Conservation (phyloP, 2,797 vertebrate genomes). For the Phoxinus dragarum region DNA sequence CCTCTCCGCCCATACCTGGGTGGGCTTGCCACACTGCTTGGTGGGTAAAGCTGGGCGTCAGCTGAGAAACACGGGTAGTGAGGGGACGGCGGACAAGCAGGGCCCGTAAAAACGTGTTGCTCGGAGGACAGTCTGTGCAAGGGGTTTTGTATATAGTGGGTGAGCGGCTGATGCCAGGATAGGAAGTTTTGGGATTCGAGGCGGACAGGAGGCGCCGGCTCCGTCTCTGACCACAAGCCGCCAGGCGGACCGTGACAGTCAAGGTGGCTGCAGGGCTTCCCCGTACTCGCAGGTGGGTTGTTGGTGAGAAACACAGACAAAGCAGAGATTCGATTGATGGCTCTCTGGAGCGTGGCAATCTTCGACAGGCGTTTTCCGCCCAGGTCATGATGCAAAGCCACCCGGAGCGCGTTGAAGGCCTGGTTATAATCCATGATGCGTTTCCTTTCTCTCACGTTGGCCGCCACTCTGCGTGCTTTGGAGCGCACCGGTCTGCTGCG, state of each 20-base stretch:
- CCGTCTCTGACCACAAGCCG: slow-evolving; percentile 36
- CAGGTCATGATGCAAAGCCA: slow-evolving; percentile 89
- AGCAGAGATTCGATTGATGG: slow-evolving; percentile 91
- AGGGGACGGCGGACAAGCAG: slow-evolving; percentile 75
- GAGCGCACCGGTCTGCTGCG: slow-evolving; percentile 86
- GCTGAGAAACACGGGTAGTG: slow-evolving; percentile 77
- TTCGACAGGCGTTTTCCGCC: slow-evolving; percentile 93
- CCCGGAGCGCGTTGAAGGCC: slow-evolving; percentile 91
- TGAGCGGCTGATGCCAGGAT: slow-evolving; percentile 68
- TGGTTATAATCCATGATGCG: slow-evolving; percentile 98
- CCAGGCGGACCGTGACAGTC: slow-evolving; percentile 69
- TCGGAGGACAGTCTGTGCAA: slow-evolving; percentile 66
- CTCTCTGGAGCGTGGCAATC: slow-evolving; percentile 92
- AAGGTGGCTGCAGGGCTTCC: slow-evolving; percentile 71
- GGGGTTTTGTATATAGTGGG: slow-evolving; percentile 67
- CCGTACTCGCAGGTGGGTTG: slow-evolving; percentile 88
- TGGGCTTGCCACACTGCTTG: slow-evolving; percentile 68
- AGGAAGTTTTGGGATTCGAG: slow-evolving; percentile 68
- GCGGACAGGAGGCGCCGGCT: slow-evolving; percentile 47
- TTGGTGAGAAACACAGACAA: slow-evolving; percentile 88
- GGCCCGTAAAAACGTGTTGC: slow-evolving; percentile 66
- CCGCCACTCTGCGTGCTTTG: slow-evolving; percentile 88
- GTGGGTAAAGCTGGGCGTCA: slow-evolving; percentile 71
- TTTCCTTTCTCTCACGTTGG: slow-evolving; percentile 94
- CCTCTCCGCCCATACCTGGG: slow-evolving; percentile 65